phyloP scores from a whole-genome alignment of 2,113 vertebrate species.

The Apistogramma diplotaenia region DNA sequence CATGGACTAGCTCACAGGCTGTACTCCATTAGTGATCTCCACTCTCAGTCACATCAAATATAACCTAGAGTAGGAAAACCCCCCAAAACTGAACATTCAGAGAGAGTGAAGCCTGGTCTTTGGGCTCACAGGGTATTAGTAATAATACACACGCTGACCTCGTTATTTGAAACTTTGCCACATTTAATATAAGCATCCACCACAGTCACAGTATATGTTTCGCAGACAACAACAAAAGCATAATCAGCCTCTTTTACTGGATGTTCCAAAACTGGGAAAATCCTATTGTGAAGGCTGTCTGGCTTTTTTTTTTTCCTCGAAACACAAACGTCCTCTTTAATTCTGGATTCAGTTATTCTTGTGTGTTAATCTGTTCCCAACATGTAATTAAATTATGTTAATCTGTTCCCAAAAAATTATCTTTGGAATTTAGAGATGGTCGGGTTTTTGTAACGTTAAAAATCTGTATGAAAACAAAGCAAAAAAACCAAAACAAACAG shows the following conservation, averaged over 20 bases:
- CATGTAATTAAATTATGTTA: neutral
- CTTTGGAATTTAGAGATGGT: neutral
- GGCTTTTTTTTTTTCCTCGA: neutral
- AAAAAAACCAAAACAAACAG: neutral
- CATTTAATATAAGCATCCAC: neutral
- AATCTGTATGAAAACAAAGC: neutral
- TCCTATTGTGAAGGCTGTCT: neutral
- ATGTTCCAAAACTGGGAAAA: neutral
- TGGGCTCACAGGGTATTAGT: accelerated
- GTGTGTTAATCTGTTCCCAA: neutral
- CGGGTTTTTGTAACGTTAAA: neutral
- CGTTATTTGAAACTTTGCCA: neutral
- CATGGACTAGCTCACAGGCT: neutral
- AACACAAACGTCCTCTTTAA: neutral
- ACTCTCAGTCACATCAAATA: neutral
- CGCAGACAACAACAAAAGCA: neutral
- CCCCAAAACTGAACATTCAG: neutral
- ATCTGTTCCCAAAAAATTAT: neutral
- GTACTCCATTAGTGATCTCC: neutral
- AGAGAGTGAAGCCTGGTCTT: neutral
- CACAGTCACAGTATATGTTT: neutral
- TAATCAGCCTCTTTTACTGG: neutral
- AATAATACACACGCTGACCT: neutral
- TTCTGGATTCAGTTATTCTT: neutral
- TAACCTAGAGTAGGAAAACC: neutral